Percentiles rank a stretch among this genome's conserved stretches.
Evolutionary conservation across 2,797 vertebrate species (phyloP).

Genomic region (Oophaga sylvatica): DNA sequence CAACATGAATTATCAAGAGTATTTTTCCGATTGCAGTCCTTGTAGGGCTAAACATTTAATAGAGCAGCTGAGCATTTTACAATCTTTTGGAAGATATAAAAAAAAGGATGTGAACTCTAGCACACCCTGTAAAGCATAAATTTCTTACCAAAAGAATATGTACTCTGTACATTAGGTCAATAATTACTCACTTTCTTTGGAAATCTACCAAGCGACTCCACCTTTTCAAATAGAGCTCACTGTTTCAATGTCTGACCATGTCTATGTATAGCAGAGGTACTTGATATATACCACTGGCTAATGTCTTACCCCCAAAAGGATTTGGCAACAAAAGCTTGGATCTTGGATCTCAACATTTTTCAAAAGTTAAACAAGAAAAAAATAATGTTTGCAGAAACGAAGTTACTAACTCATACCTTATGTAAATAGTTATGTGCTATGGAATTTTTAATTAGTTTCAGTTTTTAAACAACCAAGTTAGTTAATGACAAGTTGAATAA

Average conservation of each 20-base stretch:
- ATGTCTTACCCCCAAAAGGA: slow-evolving; percentile 59
- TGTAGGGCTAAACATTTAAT: slow-evolving; percentile 72
- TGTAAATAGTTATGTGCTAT: slow-evolving; percentile 66
- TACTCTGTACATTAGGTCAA: slow-evolving; percentile 80
- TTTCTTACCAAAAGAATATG: slow-evolving; percentile 76
- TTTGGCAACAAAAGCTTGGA: slow-evolving; percentile 63
- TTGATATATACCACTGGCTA: slow-evolving; percentile 63
- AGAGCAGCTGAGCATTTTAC: slow-evolving; percentile 74
- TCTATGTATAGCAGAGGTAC: slow-evolving; percentile 67
- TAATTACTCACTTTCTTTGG: slow-evolving; percentile 81
- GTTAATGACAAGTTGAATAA: slow-evolving; percentile 71
- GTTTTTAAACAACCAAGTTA: slow-evolving; percentile 69
- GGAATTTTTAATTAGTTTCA: slow-evolving; percentile 64
- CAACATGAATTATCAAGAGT: slow-evolving; percentile 67
- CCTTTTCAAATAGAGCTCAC: slow-evolving; percentile 72
- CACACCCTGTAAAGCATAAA: slow-evolving; percentile 74
- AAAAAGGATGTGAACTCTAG: slow-evolving; percentile 76
- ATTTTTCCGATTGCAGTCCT: slow-evolving; percentile 69
- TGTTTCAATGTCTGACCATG: slow-evolving; percentile 69
- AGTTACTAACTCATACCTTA: slow-evolving; percentile 68
- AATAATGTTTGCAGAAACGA: slow-evolving; percentile 65
- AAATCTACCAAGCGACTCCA: slow-evolving; percentile 75
- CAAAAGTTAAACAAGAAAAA: slow-evolving; percentile 56
- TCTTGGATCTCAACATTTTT: slow-evolving; percentile 65
- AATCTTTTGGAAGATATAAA: slow-evolving; percentile 77